Evolutionary conservation across 2,113 vertebrate species (phyloP).

Genomic region (Antennarius striatus): DNA sequence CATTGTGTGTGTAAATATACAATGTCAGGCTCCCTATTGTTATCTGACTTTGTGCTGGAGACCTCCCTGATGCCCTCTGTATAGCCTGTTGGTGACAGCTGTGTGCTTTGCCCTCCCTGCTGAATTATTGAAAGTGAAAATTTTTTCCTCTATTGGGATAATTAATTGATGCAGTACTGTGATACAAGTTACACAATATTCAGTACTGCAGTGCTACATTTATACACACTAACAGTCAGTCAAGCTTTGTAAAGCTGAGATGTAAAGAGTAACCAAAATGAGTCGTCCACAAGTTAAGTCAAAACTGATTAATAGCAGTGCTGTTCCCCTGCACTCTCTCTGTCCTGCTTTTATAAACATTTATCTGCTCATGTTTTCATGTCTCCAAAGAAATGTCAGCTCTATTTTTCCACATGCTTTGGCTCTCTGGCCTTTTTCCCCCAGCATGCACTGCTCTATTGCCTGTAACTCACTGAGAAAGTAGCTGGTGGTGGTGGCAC

Average conservation of each 20-base stretch:
- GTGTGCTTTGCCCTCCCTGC: constrained; percentile 35
- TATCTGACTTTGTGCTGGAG: constrained; percentile 23
- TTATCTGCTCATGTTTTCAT: constrained; percentile 55
- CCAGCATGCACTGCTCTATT: constrained; percentile 79
- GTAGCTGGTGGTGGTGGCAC: constrained; percentile 67
- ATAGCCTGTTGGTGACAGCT: constrained; percentile 34
- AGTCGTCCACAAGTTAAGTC: constrained; percentile 23
- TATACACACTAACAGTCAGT: constrained; percentile 2
- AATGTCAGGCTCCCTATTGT: constrained; percentile 24
- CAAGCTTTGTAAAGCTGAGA: constrained; percentile 50
- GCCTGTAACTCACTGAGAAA: constrained; percentile 70
- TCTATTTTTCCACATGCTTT: constrained; percentile 70
- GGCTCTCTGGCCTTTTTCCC: constrained; percentile 61
- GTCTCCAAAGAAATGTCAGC: constrained; percentile 40
- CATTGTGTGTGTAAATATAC: constrained; percentile 30
- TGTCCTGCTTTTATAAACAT: constrained; percentile 45
- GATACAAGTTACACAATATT: constrained; percentile 51
- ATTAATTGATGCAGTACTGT: constrained; percentile 46
- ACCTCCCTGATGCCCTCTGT: constrained; percentile 24
- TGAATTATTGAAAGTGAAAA: constrained; percentile 74
- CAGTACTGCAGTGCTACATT: constrained; percentile 28
- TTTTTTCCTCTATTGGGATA: constrained; percentile 43
- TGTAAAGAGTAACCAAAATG: constrained; percentile 20
- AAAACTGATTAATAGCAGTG: constrained; percentile 31
- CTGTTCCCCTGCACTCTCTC: constrained; percentile 64